Evolutionary conservation across 2,888 invertebrate genomes (phyloP).

Genomic region (Xylota sylvarum): DNA sequence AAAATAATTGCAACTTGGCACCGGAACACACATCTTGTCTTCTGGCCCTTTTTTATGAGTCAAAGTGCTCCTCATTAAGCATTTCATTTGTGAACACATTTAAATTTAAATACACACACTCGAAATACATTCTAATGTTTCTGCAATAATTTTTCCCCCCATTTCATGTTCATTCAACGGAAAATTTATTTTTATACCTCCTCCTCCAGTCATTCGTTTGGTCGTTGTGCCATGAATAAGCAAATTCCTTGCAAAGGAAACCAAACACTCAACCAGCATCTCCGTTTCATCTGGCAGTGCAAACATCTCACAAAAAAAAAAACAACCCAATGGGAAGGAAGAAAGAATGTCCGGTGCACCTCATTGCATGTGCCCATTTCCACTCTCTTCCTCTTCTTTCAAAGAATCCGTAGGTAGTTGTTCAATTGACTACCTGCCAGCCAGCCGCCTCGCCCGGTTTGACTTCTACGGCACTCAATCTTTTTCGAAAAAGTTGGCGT

Average conservation of each 20-base stretch:
- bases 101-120: conserved; percentile 48
- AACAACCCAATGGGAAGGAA: conserved; percentile 36
- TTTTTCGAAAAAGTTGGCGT: conserved; percentile 58
- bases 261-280: conserved; percentile 67
- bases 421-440: conserved; percentile 73
- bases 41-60: conserved; percentile 15
- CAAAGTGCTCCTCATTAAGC: conserved; percentile 67
- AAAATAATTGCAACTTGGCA: conserved; percentile 45
- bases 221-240: conserved; percentile 45
- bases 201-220: conserved; percentile 44
- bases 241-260: conserved; percentile 67
- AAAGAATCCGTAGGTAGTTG: conserved; percentile 59
- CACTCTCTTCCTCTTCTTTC: conserved; percentile 19
- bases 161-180: conserved; percentile 62
- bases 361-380: conserved; percentile 60
- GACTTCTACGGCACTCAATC: conserved; percentile 69
- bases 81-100: conserved; percentile 53
- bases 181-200: conserved; percentile 62
- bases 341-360: conserved; percentile 68
- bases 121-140: conserved; percentile 57
- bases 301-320: conserved; percentile 47
- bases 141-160: conserved; percentile 51
- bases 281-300: conserved; percentile 59
- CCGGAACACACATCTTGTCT: conserved; percentile 26
- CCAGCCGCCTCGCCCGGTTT: conserved; percentile 56